phyloP scores from a whole-genome alignment of 2,888 invertebrate species.

The Miltochrista miniata region DNA sequence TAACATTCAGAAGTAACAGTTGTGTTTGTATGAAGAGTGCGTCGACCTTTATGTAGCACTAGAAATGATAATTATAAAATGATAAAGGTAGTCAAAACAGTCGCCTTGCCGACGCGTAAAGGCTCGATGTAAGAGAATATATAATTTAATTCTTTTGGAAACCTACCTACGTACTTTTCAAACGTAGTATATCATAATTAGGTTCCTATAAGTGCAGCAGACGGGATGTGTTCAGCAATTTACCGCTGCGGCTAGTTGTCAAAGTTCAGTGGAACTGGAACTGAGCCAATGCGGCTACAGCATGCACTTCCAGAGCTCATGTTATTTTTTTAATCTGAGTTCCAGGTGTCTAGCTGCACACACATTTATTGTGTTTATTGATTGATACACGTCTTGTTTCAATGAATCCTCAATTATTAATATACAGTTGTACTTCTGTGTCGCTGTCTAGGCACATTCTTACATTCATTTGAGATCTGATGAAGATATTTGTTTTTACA shows the following conservation, averaged over 20 bases:
- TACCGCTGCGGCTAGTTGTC: slow-evolving; percentile 65
- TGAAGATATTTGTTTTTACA: slow-evolving; percentile 49
- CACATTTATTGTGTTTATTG: slow-evolving; percentile 40
- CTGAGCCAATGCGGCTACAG: slow-evolving; percentile 67
- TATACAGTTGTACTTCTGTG: too few species aligned
- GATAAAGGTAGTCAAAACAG: slow-evolving; percentile 16
- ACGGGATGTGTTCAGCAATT: slow-evolving; percentile 58
- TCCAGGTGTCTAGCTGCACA: too few species aligned
- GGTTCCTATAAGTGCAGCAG: slow-evolving; percentile 32
- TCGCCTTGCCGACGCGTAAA: background rate
- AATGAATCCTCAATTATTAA: background rate
- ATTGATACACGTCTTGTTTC: background rate
- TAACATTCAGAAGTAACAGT: slow-evolving; percentile 57
- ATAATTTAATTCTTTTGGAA: too few species aligned
- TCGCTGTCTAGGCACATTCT: too few species aligned
- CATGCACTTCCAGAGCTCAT: slow-evolving; percentile 76
- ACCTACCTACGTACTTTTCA: too few species aligned
- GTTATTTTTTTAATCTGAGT: too few species aligned
- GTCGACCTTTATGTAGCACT: slow-evolving; percentile 49
- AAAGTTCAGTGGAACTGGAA: slow-evolving; percentile 82
- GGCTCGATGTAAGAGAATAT: background rate
- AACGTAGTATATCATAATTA: background rate
- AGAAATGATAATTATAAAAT: slow-evolving; percentile 24
- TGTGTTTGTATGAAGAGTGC: slow-evolving; percentile 55
- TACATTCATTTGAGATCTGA: background rate